phyloP scores from a whole-genome alignment of 2,113 vertebrate species.

The Tragelaphus scriptus region DNA sequence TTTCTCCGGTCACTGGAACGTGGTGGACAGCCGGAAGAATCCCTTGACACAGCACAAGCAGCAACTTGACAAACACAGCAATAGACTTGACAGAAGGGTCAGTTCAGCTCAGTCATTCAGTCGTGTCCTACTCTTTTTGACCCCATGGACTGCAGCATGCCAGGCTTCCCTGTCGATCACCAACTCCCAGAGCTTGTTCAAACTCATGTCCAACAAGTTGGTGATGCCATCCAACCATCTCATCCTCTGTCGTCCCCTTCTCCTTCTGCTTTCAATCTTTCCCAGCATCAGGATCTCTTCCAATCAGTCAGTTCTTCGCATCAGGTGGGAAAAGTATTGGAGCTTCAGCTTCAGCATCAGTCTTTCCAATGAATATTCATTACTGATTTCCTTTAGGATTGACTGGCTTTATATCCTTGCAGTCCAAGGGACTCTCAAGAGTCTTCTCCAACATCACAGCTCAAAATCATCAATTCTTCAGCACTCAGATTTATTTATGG shows the following conservation, averaged over 20 bases:
- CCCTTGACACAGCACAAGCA: neutral
- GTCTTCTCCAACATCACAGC: neutral
- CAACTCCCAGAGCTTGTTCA: neutral
- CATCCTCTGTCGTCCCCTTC: neutral
- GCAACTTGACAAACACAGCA: neutral
- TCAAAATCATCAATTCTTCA: neutral
- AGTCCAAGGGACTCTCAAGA: neutral
- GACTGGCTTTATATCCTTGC: neutral
- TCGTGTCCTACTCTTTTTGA: rapidly evolving
- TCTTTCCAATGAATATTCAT: neutral
- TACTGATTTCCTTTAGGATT: neutral
- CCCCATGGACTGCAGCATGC: neutral
- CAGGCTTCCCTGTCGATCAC: neutral
- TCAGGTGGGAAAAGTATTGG: neutral
- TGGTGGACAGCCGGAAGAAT: neutral
- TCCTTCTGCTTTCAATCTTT: neutral
- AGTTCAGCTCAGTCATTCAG: neutral
- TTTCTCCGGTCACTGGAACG: neutral
- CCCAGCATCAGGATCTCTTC: neutral
- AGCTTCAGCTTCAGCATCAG: neutral
- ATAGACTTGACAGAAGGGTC: neutral
- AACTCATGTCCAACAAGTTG: rapidly evolving
- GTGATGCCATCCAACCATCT: neutral
- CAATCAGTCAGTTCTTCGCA: neutral
- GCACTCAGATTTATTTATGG: neutral